phyloP scores from a whole-genome alignment of 2,797 vertebrate genomes.

The Cuculus canorus region DNA sequence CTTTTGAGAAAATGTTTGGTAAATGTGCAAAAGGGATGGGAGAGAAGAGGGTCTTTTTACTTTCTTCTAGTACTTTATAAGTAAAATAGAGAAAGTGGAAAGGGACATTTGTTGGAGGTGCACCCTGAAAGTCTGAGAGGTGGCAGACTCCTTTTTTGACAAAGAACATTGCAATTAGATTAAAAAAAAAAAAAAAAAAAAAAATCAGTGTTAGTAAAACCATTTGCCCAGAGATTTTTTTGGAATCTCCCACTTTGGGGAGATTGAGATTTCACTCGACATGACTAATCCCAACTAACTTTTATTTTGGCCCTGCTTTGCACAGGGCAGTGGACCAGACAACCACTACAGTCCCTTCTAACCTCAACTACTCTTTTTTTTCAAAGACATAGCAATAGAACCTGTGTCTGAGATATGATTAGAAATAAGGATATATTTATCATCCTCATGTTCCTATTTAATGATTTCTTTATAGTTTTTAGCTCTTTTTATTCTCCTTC shows the following conservation, averaged over 20 bases:
- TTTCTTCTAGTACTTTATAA: neutral
- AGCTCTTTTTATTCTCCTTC: neutral
- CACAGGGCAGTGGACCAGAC: fast-evolving
- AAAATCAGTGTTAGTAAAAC: neutral
- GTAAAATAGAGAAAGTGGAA: neutral
- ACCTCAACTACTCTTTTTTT: neutral
- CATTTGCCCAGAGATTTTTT: neutral
- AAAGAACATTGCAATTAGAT: neutral
- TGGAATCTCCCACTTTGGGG: neutral
- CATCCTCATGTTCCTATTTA: neutral
- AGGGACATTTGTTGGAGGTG: neutral
- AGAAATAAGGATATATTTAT: neutral
- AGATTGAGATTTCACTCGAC: neutral
- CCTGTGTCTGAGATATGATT: neutral
- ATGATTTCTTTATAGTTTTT: neutral
- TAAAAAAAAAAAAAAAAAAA: neutral
- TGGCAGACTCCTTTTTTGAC: neutral
- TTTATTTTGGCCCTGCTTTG: neutral
- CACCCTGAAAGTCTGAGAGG: neutral
- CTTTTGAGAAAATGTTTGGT: neutral
- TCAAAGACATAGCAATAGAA: neutral
- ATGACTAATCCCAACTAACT: neutral
- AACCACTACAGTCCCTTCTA: neutral
- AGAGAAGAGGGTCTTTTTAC: neutral
- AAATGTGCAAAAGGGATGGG: neutral